Base-by-base conservation (phyloP, 2,888 invertebrate genomes). In the Drosophila neonasuta region DNA sequence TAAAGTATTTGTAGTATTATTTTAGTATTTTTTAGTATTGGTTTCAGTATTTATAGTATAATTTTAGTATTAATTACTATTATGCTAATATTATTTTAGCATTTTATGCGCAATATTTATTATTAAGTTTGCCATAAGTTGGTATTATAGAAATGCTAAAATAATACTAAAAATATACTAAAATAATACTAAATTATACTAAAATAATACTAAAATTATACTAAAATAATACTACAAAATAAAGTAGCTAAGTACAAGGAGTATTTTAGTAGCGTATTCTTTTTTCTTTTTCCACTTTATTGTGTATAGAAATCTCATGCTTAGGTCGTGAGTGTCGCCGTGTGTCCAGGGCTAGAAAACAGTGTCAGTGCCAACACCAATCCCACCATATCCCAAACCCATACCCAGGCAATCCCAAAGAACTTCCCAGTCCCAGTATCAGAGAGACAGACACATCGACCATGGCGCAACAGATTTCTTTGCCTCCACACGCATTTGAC, bases 401-500 rank as follows among this genome's bases (percentile, higher is more conserved):
- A 45, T 34, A 17, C 13, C 29, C 15, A 48, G 48, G 29, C 41
- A 57, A n/a, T 57, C 39, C 50, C 42, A 58, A 36, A 24, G 57
- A 56, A 60, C 56, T 55, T 50, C 61, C 29, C 45, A 57, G 57
- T 49, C 68, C 42, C 45, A 68, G 46, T 48, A 32, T 44, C 36
- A 45, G 44, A 20, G 48, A 39, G 32, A 32, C 61, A 65, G 59
- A 57, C 44, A 59, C 50, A 49, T 52, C 69, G 62, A 60, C 61
- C 58, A 48, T 79, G 68, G 80, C 80, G 81, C 85, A 84, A 84
- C 81, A 81, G 85, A 82, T 81, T 81, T 81, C 80, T 78, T 69
- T 64, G 76, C 83, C 74, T 76, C 85, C 82, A 78, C 74, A 86
- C 82, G 73, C 74, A 86, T 86, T 86, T 86, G 86, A 87, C 86